Percentiles rank a stretch among this genome's conserved stretches.
Conservation (phyloP, 2,888 invertebrate species). For the Alsophila aescularia region DNA sequence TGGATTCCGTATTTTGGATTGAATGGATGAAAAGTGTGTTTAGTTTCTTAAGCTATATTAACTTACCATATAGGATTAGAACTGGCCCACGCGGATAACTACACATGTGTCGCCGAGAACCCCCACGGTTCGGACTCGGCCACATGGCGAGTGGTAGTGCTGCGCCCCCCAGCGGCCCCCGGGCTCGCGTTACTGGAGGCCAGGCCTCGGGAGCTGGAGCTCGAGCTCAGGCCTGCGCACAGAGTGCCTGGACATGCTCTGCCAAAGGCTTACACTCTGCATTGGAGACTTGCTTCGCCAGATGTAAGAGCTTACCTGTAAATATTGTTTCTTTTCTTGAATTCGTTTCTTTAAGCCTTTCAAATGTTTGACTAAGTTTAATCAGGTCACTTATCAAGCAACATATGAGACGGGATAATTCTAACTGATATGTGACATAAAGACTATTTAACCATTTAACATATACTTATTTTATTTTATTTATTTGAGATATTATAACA, state of each 20-base stretch:
- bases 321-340: too few species aligned
- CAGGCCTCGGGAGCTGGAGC: conserved; percentile 69
- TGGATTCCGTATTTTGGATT: too few species aligned
- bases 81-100: conserved; percentile 90
- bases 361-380: too few species aligned
- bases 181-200: conserved; percentile 84
- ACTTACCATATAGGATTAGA: conserved; percentile 84
- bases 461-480: too few species aligned
- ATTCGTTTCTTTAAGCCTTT: too few species aligned
- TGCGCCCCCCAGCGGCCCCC: conserved; percentile 89
- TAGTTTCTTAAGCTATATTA: too few species aligned
- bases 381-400: too few species aligned
- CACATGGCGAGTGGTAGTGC: conserved; percentile 90
- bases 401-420: too few species aligned
- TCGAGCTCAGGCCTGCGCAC: conserved; percentile 68
- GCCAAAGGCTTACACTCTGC: conserved; percentile 86
- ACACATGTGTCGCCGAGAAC: conserved; percentile 92
- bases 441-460: too few species aligned
- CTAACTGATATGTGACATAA: too few species aligned
- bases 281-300: conserved; percentile 87
- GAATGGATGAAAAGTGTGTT: too few species aligned
- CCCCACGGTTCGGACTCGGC: conserved; percentile 93
- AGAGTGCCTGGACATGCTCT: conserved; percentile 73
- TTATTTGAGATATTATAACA: too few species aligned
- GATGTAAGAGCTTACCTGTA: conserved; percentile 86